Evolutionary conservation across 2,888 invertebrate genomes (phyloP).

Genomic region (Lepidonotus clava): DNA sequence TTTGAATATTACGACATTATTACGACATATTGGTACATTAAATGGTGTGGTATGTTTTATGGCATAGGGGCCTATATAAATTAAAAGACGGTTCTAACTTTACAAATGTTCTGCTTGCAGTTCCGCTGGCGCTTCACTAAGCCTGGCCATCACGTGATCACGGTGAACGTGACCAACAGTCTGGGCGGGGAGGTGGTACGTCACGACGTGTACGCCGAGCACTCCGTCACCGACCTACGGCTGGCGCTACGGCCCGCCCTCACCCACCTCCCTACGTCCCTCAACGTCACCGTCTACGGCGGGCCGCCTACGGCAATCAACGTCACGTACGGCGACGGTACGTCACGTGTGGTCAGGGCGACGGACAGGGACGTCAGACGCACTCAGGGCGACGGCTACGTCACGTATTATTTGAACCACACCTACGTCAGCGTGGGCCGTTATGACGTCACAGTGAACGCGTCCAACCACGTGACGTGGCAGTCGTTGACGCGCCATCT

Average conservation of each 20-base stretch:
- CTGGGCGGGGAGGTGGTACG: slow-evolving; percentile 65
- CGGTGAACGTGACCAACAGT: slow-evolving; percentile 73
- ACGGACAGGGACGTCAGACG: background rate
- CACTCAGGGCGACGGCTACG: background rate
- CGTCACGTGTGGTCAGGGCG: background rate
- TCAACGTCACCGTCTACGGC: background rate
- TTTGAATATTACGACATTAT: too few relatives aligned
- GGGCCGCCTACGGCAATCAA: background rate
- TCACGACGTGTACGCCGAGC: slow-evolving; percentile 65
- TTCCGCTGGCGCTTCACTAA: slow-evolving; percentile 62
- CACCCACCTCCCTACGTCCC: background rate
- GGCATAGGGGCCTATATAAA: too few relatives aligned
- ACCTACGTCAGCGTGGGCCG: slow-evolving; percentile 37
- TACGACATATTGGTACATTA: too few relatives aligned
- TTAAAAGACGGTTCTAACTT: too few relatives aligned
- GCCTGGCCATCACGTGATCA: slow-evolving; percentile 68
- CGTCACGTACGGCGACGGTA: slow-evolving; percentile 38
- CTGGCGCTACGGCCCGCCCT: slow-evolving; percentile 30
- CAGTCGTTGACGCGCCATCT: background rate
- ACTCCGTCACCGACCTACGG: background rate
- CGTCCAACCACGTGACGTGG: slow-evolving; percentile 55
- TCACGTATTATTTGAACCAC: background rate
- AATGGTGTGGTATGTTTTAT: too few relatives aligned
- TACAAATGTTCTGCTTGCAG: slow-evolving; percentile 39
- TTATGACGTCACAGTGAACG: slow-evolving; percentile 55